Base-by-base conservation (phyloP, 2,797 vertebrate genomes). In the Typhlichthys subterraneus region DNA sequence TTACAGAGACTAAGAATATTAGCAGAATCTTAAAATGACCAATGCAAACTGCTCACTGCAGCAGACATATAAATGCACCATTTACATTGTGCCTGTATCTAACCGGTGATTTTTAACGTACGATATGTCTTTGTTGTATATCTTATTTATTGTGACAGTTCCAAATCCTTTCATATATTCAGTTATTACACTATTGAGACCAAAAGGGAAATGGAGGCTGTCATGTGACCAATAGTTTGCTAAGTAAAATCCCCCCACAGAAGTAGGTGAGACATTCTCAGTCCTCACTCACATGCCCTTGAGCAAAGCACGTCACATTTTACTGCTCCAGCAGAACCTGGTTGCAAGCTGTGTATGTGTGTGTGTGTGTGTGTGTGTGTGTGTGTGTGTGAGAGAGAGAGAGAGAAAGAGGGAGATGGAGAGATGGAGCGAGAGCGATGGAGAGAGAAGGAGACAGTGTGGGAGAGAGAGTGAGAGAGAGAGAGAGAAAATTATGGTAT, bases 1-100 rank as follows among this genome's bases (percentile, higher is more conserved):
- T 91, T 92, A 90, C 76, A 64, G 74, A 84, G 83, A 79, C 84
- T 95, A 95, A 97, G 94, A 94, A 95, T 94, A 97, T 97, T 96
- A 94, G 29, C 45, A 85, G 87, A 74, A 72, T 73, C 83, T 87
- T 93, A 92, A 94, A 92, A 88, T 91, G 88, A 85, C 90, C 87
- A 79, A 85, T 87, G 86, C 79, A 90, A 79, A 89, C 83, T 71
- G 85, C 84, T 89, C 91, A 87, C 72, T 57, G 38, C 85, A 80
- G 81, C 76, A 56, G 67, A 78, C 72, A 85, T 70, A 73, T 38
- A 42, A 67, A 68, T 66, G 66, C 70, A 75, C 70, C 75, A 74
- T 81, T 81, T 38, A 63, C 51, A 73, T 76, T 76, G 52, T 56
- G 48, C 55, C 65, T 72, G 5, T 38, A 38, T 38, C 33, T 78